Conservation (phyloP, 2,797 vertebrate species). For the Taenioides sp. region DNA sequence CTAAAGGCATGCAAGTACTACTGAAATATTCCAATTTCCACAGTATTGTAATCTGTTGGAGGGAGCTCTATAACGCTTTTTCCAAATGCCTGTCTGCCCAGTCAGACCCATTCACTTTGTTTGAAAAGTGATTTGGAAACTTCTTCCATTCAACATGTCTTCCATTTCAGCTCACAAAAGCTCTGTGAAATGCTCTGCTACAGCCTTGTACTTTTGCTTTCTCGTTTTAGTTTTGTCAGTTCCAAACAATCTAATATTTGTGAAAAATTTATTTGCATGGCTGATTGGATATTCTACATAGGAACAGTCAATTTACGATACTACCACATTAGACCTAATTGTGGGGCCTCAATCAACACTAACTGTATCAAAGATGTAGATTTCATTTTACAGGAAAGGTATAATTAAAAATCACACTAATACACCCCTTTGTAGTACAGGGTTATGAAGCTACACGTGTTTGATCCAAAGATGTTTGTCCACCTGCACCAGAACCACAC, state of each 20-base stretch:
- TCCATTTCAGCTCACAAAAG: background rate
- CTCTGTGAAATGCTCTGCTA: background rate
- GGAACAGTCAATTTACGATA: background rate
- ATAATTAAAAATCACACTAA: background rate
- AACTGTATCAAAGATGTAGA: background rate
- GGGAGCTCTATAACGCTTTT: background rate
- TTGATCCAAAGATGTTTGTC: constrained; percentile 43
- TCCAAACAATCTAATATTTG: background rate
- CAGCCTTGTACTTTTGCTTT: background rate
- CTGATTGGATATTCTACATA: background rate
- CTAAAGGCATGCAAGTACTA: background rate
- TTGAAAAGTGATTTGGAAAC: background rate
- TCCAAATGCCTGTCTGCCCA: background rate
- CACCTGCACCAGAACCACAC: constrained; percentile 32
- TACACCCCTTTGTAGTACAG: constrained; percentile 4
- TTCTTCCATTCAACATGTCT: constrained; percentile 5
- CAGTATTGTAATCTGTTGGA: background rate
- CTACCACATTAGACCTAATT: background rate
- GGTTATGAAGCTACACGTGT: constrained; percentile 55
- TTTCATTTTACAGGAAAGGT: background rate
- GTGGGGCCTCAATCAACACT: background rate
- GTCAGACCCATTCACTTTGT: background rate
- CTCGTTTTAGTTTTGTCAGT: background rate
- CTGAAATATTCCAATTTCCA: background rate
- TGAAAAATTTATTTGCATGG: background rate